Conservation (phyloP, 1,140 invertebrate species). For the Coenobita brevimanus region DNA sequence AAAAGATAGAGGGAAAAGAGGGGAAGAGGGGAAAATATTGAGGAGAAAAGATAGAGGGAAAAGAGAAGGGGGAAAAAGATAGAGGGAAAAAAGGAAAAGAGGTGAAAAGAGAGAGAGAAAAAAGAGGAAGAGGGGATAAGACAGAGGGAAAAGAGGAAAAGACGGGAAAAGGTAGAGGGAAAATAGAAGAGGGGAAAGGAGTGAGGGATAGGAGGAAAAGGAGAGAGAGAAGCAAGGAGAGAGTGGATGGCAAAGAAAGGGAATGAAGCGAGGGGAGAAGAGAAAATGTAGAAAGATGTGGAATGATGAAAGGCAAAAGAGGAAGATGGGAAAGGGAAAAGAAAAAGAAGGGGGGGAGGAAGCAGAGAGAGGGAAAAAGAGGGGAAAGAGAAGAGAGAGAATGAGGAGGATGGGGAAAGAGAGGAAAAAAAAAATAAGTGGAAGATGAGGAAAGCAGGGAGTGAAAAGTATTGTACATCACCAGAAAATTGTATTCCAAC, state of each 20-base stretch:
- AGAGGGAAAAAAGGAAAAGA: neutral
- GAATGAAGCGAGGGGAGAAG: neutral
- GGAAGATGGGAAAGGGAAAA: too few relatives aligned
- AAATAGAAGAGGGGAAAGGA: neutral
- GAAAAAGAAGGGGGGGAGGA: conserved; percentile 4
- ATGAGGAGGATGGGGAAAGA: neutral
- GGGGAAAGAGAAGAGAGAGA: neutral
- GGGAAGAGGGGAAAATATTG: too few relatives aligned
- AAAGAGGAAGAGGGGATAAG: too few relatives aligned
- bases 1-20: too few relatives aligned
- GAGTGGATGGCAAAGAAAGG: neutral
- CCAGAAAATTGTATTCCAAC: too few relatives aligned
- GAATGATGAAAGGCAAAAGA: too few relatives aligned
- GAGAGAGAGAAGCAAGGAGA: neutral
- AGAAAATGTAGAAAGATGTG: neutral
- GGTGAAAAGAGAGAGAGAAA: neutral
- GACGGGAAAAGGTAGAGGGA: neutral
- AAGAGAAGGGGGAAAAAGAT: neutral
- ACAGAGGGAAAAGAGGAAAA: too few relatives aligned
- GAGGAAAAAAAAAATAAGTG: neutral
- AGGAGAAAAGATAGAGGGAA: neutral
- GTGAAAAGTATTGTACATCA: too few relatives aligned
- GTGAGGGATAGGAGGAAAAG: neutral
- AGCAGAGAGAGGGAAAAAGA: neutral
- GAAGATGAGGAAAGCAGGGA: neutral